Base-by-base conservation (phyloP, 2,797 vertebrate species). In the Danio kyathit region DNA sequence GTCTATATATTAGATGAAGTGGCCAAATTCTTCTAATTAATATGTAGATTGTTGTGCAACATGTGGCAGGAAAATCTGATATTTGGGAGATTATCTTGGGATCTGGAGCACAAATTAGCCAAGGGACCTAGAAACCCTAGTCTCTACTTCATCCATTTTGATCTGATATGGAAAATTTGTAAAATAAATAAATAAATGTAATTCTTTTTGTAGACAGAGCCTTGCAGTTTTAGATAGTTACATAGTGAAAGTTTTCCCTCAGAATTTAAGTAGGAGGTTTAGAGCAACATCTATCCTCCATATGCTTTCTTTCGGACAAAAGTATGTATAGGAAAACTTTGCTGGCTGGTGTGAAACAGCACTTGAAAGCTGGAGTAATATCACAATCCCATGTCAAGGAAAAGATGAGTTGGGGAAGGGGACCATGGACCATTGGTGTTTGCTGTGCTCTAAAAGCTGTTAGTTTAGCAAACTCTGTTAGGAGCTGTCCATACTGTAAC, bases 321-420 rank as follows among this genome's bases (percentile, higher is more conserved):
- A 85, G 82, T 86, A 84, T 88, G 83, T 65, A 80, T 86, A 86
- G 86, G 90, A 86, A 83, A 92, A 91, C 87, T 88, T 92, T 84
- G 69, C 89, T 86, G 72, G 73, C 54, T 46, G 5, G 87, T 92
- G 91, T 76, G 90, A 93, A 92, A 87, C 65, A 84, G 84, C 48
- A 92, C 90, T 90, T 92, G 87, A 93, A 92, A 93, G 90, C 86
- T 86, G 71, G 77, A 89, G 87, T 84, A 92, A 92, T 92, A 88
- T 93, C 85, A 80, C 92, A 87, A 83, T 82, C 80, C 81, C 54
- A 2, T 85, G 92, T 89, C 86, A 92, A 89, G 86, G 85, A 90
- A 88, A 86, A 86, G 85, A 85, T 83, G 77, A 49, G 17, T 54
- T 63, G 60, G 56, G 76, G 84, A 67, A 79, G 70, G 52, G 76